phyloP scores from a whole-genome alignment of 2,113 vertebrate genomes.

The Ellobius talpinus region DNA sequence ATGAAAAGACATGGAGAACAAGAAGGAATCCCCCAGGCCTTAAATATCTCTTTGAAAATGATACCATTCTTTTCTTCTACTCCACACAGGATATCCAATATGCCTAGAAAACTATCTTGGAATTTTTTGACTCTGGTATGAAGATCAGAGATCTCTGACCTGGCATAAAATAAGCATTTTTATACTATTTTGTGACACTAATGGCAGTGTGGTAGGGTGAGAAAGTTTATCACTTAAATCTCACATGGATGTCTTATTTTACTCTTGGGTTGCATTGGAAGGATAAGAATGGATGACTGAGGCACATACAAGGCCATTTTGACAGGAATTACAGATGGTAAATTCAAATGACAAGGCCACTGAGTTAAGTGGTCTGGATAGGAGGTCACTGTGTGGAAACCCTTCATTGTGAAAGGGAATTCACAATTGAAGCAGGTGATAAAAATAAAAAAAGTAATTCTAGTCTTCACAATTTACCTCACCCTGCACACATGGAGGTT shows the following conservation, averaged over 20 bases:
- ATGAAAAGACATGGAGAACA: not conserved
- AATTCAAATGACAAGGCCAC: not conserved
- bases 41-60: not conserved
- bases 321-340: not conserved
- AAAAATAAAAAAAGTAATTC: not conserved
- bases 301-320: not conserved
- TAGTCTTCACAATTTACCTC: fast-evolving
- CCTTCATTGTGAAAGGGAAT: not conserved
- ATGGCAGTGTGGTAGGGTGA: not conserved
- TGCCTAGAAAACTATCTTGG: not conserved
- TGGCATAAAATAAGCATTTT: not conserved
- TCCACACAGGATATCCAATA: not conserved
- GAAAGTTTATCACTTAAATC: fast-evolving
- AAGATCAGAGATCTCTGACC: too few species aligned
- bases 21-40: not conserved
- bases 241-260: not conserved
- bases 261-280: not conserved
- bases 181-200: not conserved
- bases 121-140: not conserved
- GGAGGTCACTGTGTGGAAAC: not conserved
- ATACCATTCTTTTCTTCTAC: not conserved
- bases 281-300: not conserved
- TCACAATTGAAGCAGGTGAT: not conserved
- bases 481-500: not conserved
- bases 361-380: not conserved